phyloP scores from a whole-genome alignment of 1,140 invertebrate species.

The Hydropsyche tenuis region DNA sequence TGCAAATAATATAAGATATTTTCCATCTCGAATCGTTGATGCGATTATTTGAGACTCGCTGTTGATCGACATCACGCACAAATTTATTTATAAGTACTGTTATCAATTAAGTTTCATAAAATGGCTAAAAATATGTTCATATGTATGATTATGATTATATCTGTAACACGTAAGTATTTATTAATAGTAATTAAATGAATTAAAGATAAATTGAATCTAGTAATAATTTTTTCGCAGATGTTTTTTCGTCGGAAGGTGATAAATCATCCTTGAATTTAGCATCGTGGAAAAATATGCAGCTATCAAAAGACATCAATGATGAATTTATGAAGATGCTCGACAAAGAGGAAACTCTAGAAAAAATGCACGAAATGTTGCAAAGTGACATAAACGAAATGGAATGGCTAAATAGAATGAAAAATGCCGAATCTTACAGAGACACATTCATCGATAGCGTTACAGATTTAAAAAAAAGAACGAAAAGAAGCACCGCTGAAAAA shows the following conservation, averaged over 20 bases:
- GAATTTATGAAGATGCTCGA: slow-evolving; percentile 15
- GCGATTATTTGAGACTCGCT: neutral
- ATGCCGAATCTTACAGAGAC: slow-evolving; percentile 23
- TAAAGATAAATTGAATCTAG: neutral
- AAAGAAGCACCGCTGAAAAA: slow-evolving; percentile 10
- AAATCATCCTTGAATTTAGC: neutral
- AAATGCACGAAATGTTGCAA: slow-evolving; percentile 16
- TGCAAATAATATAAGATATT: neutral
- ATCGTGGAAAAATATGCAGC: slow-evolving; percentile 4
- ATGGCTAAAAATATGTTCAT: neutral
- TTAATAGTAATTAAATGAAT: neutral
- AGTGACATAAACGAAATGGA: neutral
- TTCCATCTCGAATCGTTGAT: slow-evolving; percentile 1
- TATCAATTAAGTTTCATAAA: neutral
- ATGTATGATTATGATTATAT: neutral
- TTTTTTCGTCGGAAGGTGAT: neutral
- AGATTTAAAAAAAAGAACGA: slow-evolving; percentile 1
- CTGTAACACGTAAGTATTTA: neutral
- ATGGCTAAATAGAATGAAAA: neutral
- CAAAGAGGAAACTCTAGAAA: slow-evolving; percentile 15
- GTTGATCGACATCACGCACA: slow-evolving; percentile 9
- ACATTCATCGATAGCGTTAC: slow-evolving; percentile 36
- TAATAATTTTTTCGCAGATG: no score
- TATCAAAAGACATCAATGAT: slow-evolving; percentile 5
- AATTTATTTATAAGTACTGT: slow-evolving; percentile 2